Evolutionary conservation across 2,888 invertebrate species (phyloP).

Genomic region (Chironomus tentans): DNA sequence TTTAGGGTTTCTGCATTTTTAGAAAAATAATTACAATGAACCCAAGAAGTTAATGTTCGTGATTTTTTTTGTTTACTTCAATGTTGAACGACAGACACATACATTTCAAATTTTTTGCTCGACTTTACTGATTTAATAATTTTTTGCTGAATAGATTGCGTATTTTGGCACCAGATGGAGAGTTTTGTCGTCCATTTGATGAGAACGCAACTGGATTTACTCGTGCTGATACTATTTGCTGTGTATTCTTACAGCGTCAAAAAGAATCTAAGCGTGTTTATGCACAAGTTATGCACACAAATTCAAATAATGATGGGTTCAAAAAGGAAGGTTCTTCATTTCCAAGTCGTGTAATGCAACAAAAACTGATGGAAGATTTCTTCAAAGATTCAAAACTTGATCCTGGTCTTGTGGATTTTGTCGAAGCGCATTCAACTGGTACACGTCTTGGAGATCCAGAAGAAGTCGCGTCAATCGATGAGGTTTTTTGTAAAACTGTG

Average conservation of each 20-base stretch:
- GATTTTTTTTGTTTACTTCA: neutral
- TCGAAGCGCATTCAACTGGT: slow-evolving; percentile 54
- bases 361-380: slow-evolving; percentile 42
- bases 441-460: slow-evolving; percentile 63
- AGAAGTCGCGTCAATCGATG: slow-evolving; percentile 66
- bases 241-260: slow-evolving; percentile 46
- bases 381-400: slow-evolving; percentile 45
- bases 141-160: slow-evolving; percentile 30
- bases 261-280: slow-evolving; percentile 51
- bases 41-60: no score
- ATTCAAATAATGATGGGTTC: slow-evolving; percentile 49
- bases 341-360: slow-evolving; percentile 34
- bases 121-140: no score
- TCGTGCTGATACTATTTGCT: slow-evolving; percentile 43
- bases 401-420: slow-evolving; percentile 45
- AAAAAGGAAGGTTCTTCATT: slow-evolving; percentile 33
- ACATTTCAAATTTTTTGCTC: no score
- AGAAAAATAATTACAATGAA: no score
- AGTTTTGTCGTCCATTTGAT: slow-evolving; percentile 27
- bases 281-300: slow-evolving; percentile 53
- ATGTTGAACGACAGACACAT: no score
- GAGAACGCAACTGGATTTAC: slow-evolving; percentile 51
- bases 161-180: slow-evolving; percentile 32
- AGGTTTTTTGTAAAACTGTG: slow-evolving; percentile 57
- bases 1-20: no score